Evolutionary conservation across 2,888 invertebrate genomes (phyloP).

Genomic region (Nemotelus nigrinus): DNA sequence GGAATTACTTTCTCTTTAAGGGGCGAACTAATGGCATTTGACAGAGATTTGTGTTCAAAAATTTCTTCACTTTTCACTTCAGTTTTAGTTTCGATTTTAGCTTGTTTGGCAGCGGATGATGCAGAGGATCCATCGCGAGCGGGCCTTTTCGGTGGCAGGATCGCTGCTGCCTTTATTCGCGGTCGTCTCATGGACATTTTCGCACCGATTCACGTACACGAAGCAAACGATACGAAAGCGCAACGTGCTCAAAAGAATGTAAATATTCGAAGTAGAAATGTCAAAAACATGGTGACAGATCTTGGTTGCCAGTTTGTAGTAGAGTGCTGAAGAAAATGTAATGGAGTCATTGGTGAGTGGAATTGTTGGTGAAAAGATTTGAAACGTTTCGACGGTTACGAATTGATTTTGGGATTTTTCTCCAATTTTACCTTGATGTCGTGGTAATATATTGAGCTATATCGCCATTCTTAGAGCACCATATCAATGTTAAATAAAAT

Average conservation of each 20-base stretch:
- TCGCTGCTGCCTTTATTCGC: slow-evolving; percentile 78
- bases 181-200: slow-evolving; percentile 64
- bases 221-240: background rate
- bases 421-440: too few species aligned
- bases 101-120: background rate
- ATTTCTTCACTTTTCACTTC: background rate
- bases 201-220: background rate
- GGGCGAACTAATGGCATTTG: background rate
- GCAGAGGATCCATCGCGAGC: background rate
- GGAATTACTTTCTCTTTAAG: slow-evolving; percentile 23
- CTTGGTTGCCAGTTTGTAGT: too few species aligned
- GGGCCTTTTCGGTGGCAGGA: slow-evolving; percentile 66
- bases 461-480: too few species aligned
- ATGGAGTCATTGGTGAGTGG: background rate
- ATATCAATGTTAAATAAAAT: too few species aligned
- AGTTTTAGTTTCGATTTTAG: background rate
- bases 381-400: too few species aligned
- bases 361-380: too few species aligned
- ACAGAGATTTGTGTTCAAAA: background rate
- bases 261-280: slow-evolving; percentile 6
- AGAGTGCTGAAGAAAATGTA: background rate
- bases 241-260: background rate
- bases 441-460: too few species aligned
- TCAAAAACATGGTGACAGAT: background rate
- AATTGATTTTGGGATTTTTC: too few species aligned